Base-by-base conservation (phyloP, 2,797 vertebrate genomes). In the Chelonia mydas region DNA sequence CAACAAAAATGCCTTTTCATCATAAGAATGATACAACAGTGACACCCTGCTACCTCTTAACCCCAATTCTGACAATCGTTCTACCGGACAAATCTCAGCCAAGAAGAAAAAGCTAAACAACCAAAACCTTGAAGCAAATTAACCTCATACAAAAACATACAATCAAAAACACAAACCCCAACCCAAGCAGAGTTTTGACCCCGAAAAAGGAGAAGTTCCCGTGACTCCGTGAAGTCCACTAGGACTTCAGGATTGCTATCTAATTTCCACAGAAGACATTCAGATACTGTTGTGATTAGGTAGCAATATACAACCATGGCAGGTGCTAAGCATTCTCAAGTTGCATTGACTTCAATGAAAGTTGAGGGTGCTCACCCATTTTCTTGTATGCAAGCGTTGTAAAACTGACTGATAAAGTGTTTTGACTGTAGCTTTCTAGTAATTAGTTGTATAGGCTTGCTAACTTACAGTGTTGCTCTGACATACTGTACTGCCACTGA, bases 391-490 rank as follows among this genome's bases (percentile, higher is more conserved):
- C 54, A 49, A 83, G 74, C 68, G 82, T 89, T 83, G 84, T 84
- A 93, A 91, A 92, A 74, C 77, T 90, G 86, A 82, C n/a, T 0
- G 3, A 94, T 84, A 87, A 94, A 86, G 81, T 0, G 0, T 92
- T 96, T 94, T 93, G 84, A 86, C 54, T 84, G 83, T 81, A 1
- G 0, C 37, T 86, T 87, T 92, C 89, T 54, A 86, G 88, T 91
- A 95, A 93, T 31, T 84, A 68, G 45, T 90, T 94, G 87, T 95
- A 87, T 51, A 84, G 87, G 83, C 65, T 81, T 90, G 92, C 31
- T 51, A 55, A 83, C 88, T 94, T 91, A 92, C 90, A 55, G 77
- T 45, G 83, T 81, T 92, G 54, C 93, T 98, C 94, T 96, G 96
- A 97, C 96, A 94, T 50, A 91, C 81, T 96, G 88, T 80, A 94